Evolutionary conservation across 2,888 invertebrate genomes (phyloP), one percentile per base, ranked within the genome.

Genomic region (Eledona agricola): DNA sequence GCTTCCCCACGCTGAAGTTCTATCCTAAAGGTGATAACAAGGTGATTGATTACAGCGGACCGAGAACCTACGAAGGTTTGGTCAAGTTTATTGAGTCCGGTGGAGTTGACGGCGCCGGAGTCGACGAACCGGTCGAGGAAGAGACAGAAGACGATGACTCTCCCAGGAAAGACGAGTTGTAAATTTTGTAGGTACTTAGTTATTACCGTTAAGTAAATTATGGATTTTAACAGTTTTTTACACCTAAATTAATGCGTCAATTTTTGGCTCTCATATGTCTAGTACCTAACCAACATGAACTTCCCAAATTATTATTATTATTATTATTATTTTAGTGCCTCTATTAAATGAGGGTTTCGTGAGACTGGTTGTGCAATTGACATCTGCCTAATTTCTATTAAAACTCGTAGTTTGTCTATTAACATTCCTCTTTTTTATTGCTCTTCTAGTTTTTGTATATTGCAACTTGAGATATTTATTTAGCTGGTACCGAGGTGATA

Each of bases 11-110:
- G 57, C 86, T 97, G 76, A 95, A 92, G 72, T 81, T 93, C 70
- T 99, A 94, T 85, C 89, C 91, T 66, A 97, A 96, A 80, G 90
- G 85, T 37, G 95, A 94, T 79, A 88, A 93, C 78, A 86, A 88
- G 73, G 81, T 83, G 64, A 84, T 98, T 68, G 95, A 97, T 73
- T 99, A 93, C 83, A 91, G 89, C 71, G 95, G 97, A 57, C 96
- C 96, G 73, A 85, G 99, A 73, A 97, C 96, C 65, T 81, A 98
- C 63, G 96, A 93, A 66, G 97, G 86, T 51, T 84, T 99, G 72
- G 83, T 87, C 59, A 93, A 96, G 79, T 99, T 99, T 82, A 80
- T 99, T 55, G 97, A 98, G 75, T 85, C 87, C 57, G 91, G 89
- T 69, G 98, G 98, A 58, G 86, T 85, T 65, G 89, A 88, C 47